phyloP scores from a whole-genome alignment of 2,113 vertebrate species.

The Alouatta palliata region DNA sequence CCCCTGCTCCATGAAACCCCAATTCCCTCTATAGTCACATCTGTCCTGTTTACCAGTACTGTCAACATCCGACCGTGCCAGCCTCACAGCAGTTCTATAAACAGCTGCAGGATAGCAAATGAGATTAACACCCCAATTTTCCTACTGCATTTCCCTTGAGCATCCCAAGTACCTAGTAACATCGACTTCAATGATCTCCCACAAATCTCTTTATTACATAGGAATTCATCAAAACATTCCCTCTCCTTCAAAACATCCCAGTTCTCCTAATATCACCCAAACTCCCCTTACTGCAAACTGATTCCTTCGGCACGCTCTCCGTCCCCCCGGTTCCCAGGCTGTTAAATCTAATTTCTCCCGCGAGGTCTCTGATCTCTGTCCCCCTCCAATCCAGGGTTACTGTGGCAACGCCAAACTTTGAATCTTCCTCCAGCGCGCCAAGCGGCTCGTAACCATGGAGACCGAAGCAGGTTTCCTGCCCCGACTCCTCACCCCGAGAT shows the following conservation, averaged over 20 bases:
- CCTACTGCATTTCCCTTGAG: neutral
- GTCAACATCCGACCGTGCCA: neutral
- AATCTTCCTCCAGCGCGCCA: fast-evolving
- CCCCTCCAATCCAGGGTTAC: neutral
- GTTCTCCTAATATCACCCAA: neutral
- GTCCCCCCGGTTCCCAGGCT: neutral
- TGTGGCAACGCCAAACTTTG: neutral
- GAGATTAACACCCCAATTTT: neutral
- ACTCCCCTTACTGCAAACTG: neutral
- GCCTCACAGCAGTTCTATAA: neutral
- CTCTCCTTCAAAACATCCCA: neutral
- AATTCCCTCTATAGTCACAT: fast-evolving
- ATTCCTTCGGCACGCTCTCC: neutral
- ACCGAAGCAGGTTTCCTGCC: neutral
- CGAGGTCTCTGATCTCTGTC: neutral
- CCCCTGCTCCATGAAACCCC: neutral
- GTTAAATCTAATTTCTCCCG: neutral
- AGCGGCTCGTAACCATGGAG: neutral
- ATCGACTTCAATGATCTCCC: neutral
- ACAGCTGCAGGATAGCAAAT: neutral
- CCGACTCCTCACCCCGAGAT: neutral
- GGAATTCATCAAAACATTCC: neutral
- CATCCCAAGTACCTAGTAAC: neutral
- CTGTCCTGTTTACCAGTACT: neutral
- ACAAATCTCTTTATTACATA: neutral